phyloP scores from a whole-genome alignment of 2,888 invertebrate genomes.

The Drosophila bunnanda region DNA sequence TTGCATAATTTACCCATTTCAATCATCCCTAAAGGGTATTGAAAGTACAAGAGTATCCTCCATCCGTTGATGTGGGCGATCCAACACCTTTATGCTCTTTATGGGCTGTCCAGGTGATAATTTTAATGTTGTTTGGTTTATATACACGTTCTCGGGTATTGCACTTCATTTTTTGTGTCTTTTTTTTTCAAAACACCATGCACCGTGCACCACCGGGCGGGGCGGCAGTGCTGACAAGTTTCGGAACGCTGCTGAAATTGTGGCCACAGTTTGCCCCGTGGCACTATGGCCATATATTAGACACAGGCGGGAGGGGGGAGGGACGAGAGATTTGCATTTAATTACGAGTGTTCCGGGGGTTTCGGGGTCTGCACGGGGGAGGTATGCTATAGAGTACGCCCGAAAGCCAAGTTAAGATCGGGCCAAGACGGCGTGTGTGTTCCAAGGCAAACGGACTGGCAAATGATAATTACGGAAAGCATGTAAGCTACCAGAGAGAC shows the following conservation, averaged over 20 bases:
- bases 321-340: constrained; percentile 76
- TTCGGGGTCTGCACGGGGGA: not conserved
- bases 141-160: constrained; percentile 32
- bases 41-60: not conserved
- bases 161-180: constrained; percentile 21
- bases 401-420: constrained; percentile 56
- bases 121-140: constrained; percentile 48
- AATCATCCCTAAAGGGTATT: constrained; percentile 10
- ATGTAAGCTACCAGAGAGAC: constrained; percentile 67
- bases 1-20: not conserved
- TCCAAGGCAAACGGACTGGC: constrained; percentile 80
- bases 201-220: constrained; percentile 24
- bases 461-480: constrained; percentile 80
- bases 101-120: constrained; percentile 49
- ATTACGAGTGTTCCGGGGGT: constrained; percentile 54
- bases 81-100: constrained; percentile 16
- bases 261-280: constrained; percentile 70
- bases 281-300: constrained; percentile 71
- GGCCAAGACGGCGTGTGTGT: constrained; percentile 71
- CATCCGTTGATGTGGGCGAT: constrained; percentile 10
- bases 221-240: constrained; percentile 58
- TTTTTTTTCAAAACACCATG: constrained; percentile 2
- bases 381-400: constrained; percentile 21
- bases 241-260: constrained; percentile 62
- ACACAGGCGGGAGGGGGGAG: constrained; percentile 47